Evolutionary conservation across 1,140 invertebrate genomes (phyloP).

Genomic region (Bombus waltoni): DNA sequence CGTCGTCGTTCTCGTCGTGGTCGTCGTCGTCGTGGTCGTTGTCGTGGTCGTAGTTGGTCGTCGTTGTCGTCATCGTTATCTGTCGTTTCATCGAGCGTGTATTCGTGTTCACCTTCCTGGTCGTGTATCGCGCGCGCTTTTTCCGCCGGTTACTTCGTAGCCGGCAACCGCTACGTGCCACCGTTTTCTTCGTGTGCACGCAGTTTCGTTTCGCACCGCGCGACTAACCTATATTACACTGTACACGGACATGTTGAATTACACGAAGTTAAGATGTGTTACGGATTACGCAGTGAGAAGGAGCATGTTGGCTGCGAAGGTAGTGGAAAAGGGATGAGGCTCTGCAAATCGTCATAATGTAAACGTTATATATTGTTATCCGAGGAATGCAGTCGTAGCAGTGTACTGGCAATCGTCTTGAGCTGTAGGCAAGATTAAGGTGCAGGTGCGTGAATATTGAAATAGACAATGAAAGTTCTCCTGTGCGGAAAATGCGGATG

Average conservation of each 20-base stretch:
- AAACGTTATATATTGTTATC: not conserved
- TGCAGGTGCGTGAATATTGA: constrained; percentile 25
- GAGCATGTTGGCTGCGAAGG: not conserved
- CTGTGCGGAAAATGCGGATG: constrained; percentile 13
- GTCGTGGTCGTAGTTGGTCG: not conserved
- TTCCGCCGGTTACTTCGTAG: not conserved
- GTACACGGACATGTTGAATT: constrained; percentile 3
- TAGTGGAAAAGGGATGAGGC: not conserved
- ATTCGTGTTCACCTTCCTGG: constrained; percentile 1
- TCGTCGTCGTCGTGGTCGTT: not conserved
- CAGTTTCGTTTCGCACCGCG: not conserved
- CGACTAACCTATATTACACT: constrained; percentile 29
- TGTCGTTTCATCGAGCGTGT: constrained; percentile 28
- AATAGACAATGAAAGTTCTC: constrained; percentile 16
- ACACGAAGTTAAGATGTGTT: not conserved
- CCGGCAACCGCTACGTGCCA: not conserved
- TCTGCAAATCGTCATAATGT: not conserved
- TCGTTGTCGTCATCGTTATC: constrained; percentile 29
- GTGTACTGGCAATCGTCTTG: not conserved
- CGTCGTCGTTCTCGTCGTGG: not conserved
- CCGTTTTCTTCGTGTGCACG: not conserved
- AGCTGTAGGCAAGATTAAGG: constrained; percentile 7
- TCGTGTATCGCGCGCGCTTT: constrained; percentile 14
- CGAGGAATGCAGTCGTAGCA: not conserved
- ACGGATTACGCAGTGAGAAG: not conserved